A percentile compares a stretch with the other conserved stretches of the same genome.
Evolutionary conservation across 2,797 vertebrate genomes (phyloP).

Genomic region (Spheniscus humboldti): DNA sequence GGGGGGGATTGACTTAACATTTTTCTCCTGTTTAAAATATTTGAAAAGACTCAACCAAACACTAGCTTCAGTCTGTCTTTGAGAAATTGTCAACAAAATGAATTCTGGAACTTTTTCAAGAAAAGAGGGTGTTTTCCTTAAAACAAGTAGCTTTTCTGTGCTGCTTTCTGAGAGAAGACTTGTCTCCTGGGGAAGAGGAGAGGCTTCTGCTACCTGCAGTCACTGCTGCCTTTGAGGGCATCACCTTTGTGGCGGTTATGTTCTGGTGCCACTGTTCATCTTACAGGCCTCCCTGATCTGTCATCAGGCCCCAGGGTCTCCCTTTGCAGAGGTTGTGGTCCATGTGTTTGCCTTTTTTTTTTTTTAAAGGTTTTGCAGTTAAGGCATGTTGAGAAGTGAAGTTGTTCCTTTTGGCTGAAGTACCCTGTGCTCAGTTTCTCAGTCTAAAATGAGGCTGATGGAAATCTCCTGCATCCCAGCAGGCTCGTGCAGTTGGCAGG

Average conservation of each 20-base stretch:
- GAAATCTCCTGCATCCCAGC: not conserved
- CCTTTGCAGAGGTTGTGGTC: not conserved
- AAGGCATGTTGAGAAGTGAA: not conserved
- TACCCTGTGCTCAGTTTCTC: not conserved
- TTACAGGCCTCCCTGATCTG: not conserved
- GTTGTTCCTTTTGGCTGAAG: not conserved
- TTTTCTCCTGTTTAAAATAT: not conserved
- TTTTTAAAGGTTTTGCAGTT: not conserved
- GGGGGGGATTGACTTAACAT: too few relatives aligned
- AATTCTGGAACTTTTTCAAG: not conserved
- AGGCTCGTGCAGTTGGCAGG: not conserved
- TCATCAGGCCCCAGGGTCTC: not conserved
- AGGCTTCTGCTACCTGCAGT: not conserved
- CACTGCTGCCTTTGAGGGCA: not conserved
- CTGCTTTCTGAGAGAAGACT: not conserved
- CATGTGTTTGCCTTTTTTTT: not conserved
- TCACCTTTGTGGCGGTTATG: rapidly evolving
- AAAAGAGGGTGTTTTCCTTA: not conserved
- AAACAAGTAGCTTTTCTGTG: not conserved
- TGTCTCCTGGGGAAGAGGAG: not conserved
- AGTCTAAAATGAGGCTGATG: not conserved
- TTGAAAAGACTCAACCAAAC: not conserved
- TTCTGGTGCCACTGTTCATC: not conserved
- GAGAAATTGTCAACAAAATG: not conserved
- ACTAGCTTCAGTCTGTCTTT: not conserved